Percentiles rank a stretch among this genome's conserved stretches.
These are phyloP conservation scores for Todus mexicanus DNA, from an alignment of 2,797 vertebrate genomes.

Conservation along the genomic window DNA sequence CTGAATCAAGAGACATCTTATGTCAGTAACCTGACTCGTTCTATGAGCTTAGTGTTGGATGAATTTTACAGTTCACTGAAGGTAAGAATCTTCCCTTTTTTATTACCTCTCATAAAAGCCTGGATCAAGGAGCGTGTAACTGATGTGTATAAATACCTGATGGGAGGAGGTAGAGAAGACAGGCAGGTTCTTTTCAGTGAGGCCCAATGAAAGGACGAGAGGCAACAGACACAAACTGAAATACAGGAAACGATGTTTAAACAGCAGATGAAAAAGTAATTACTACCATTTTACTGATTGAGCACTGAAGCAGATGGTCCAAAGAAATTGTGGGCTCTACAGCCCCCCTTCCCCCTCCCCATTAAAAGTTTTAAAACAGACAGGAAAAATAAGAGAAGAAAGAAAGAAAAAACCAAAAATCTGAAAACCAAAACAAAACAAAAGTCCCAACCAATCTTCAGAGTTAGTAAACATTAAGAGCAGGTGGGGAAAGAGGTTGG, in stretches of 20 bases:
- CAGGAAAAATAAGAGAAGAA: neutral
- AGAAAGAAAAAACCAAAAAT: neutral
- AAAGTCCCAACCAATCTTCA: neutral
- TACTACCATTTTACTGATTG: neutral
- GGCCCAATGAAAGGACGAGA: neutral
- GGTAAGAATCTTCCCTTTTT: slow-evolving; percentile 59
- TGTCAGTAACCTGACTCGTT: slow-evolving; percentile 92
- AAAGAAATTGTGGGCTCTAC: neutral
- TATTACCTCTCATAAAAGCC: neutral
- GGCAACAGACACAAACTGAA: neutral
- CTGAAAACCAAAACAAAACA: neutral
- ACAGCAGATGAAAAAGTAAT: neutral
- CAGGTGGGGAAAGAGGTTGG: neutral
- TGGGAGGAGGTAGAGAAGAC: neutral
- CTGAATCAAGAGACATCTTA: slow-evolving; percentile 94
- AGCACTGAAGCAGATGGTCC: neutral
- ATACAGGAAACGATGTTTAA: neutral
- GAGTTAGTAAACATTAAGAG: neutral
- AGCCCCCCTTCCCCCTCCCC: accelerated
- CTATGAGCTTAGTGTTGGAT: slow-evolving; percentile 96
- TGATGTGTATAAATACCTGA: neutral
- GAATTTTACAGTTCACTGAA: slow-evolving; percentile 90
- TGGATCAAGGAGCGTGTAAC: neutral
- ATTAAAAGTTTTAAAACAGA: neutral
- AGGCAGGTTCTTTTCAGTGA: neutral